phyloP scores from a whole-genome alignment of 2,888 invertebrate species.

The Aelia acuminata region DNA sequence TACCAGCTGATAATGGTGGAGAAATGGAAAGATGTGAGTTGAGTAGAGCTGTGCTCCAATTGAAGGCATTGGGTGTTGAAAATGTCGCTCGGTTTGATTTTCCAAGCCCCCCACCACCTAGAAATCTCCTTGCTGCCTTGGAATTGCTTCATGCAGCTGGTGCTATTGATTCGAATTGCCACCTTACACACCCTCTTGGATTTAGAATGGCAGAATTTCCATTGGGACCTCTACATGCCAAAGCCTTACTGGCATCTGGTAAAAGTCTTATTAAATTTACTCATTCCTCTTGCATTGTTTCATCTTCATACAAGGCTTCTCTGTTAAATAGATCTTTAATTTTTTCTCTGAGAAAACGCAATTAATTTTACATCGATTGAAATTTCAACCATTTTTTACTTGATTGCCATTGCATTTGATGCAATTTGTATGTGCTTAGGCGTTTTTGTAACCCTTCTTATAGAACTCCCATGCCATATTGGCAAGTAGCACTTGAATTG shows the following conservation, averaged over 20 bases:
- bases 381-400: too few relatives aligned
- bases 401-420: too few relatives aligned
- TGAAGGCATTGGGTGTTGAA: constrained; percentile 94
- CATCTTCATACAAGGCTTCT: not conserved
- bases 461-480: too few relatives aligned
- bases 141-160: constrained; percentile 90
- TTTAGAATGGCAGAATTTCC: constrained; percentile 93
- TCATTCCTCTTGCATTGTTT: not conserved
- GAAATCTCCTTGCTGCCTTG: constrained; percentile 76
- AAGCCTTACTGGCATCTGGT: constrained; percentile 85
- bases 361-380: too few relatives aligned
- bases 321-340: too few relatives aligned
- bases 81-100: constrained; percentile 93
- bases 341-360: too few relatives aligned
- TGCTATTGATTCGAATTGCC: constrained; percentile 83
- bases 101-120: constrained; percentile 91
- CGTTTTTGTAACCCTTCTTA: too few relatives aligned
- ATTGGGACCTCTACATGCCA: constrained; percentile 87
- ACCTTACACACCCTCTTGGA: constrained; percentile 84
- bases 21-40: constrained; percentile 94
- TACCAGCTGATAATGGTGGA: constrained; percentile 83
- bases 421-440: too few relatives aligned
- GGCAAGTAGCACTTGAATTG: too few relatives aligned
- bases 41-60: constrained; percentile 85
- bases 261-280: constrained; percentile 30